These are phyloP conservation scores for Anoplopoma fimbria DNA, from an alignment of 2,113 vertebrate species.

Conservation along the genomic window DNA sequence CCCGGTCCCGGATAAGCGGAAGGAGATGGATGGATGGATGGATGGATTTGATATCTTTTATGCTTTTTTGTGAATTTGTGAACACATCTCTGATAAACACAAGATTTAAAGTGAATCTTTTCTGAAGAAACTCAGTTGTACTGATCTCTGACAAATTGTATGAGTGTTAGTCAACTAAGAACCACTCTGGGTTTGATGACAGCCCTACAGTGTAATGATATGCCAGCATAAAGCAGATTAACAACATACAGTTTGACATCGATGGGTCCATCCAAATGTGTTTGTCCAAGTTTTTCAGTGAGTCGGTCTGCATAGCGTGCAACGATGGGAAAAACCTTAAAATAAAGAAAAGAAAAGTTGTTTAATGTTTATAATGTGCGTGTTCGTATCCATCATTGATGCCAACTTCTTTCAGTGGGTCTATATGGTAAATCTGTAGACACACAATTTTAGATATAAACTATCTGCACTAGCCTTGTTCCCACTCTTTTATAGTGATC, in stretches of 20 bases:
- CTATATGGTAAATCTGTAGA: not conserved
- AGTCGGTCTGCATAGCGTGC: conserved; percentile 70
- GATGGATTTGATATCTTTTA: too few species aligned
- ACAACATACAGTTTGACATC: conserved; percentile 76
- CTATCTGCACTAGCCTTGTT: too few species aligned
- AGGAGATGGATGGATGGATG: too few species aligned
- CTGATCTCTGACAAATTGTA: not conserved
- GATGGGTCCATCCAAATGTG: conserved; percentile 56
- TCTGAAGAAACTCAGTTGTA: not conserved
- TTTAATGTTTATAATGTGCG: not conserved
- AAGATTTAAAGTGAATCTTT: not conserved
- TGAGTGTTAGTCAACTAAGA: not conserved
- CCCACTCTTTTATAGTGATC: too few species aligned
- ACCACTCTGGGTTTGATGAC: not conserved
- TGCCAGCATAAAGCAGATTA: not conserved
- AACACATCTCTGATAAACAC: not conserved
- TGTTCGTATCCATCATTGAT: not conserved
- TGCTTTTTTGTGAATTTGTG: too few species aligned
- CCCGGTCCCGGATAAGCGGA: too few species aligned
- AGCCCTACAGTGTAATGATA: not conserved
- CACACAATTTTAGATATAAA: not conserved
- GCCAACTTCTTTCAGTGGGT: not conserved
- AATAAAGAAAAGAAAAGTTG: conserved; percentile 4
- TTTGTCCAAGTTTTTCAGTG: conserved; percentile 58
- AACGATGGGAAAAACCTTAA: conserved; percentile 73